Conservation (phyloP, 2,113 vertebrate genomes). For the Hymenochirus boettgeri region DNA sequence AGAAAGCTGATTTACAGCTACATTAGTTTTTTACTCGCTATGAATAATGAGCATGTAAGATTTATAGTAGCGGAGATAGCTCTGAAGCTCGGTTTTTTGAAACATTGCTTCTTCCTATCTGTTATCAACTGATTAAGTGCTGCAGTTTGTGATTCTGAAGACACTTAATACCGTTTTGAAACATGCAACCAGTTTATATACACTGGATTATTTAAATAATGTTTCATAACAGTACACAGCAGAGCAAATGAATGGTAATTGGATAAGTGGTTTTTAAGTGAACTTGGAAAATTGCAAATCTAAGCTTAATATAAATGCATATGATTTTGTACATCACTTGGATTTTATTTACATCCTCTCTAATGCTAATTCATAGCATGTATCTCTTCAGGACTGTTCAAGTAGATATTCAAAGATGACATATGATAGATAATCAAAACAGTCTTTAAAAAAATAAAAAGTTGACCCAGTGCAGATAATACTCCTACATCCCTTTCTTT, state of each 20-base stretch:
- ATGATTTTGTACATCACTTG: not conserved
- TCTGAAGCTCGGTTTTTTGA: slow-evolving; percentile 18
- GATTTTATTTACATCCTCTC: not conserved
- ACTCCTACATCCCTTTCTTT: too few relatives aligned
- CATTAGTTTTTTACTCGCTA: slow-evolving; percentile 16
- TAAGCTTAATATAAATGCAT: not conserved
- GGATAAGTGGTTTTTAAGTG: slow-evolving; percentile 1
- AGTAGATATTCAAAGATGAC: too few relatives aligned
- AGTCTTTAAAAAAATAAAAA: too few relatives aligned
- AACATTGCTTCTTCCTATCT: not conserved
- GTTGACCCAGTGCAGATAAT: too few relatives aligned
- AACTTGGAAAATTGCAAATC: not conserved
- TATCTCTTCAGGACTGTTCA: not conserved
- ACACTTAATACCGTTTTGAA: not conserved
- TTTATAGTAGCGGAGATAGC: slow-evolving; percentile 2
- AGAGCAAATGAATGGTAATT: not conserved
- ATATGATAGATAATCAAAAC: too few relatives aligned
- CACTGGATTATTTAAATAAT: not conserved
- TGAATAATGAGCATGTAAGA: slow-evolving; percentile 33
- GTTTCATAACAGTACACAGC: not conserved
- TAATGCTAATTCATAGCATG: not conserved
- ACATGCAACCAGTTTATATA: not conserved
- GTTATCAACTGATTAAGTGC: slow-evolving; percentile 17
- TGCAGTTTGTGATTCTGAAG: not conserved
- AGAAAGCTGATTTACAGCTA: slow-evolving; percentile 23